Base-by-base conservation (phyloP, 1,140 invertebrate genomes). In the Proales similis region DNA sequence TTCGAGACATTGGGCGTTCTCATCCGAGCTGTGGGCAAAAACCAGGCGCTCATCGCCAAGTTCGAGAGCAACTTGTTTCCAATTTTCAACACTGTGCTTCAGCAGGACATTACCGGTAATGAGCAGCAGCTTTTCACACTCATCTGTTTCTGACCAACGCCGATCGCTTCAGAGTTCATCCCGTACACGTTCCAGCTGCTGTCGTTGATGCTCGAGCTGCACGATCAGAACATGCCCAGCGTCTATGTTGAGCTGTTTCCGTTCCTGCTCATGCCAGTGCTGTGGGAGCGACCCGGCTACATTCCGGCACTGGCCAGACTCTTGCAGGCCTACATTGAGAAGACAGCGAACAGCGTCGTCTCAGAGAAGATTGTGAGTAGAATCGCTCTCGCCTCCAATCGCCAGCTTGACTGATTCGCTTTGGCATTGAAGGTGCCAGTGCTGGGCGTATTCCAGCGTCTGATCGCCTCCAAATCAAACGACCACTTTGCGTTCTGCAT, bases 151-250 rank as follows among this genome's bases (percentile, higher is more conserved):
- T 19, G 39, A 7, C 7, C 12, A 22, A 7, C 12, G 27, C 14
- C 9, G 3, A 22, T 57, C 2, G 11, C 9, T 78, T 2, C 71
- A 87, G 92, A 96, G 78, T 96, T 96, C 79, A 85, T 94, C 73
- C 92, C 92, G 0, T 96, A 97, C 74, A 87, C 92, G 30, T 94
- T 96, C 74, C 92, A 97, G 87, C 84, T 98, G 71, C 77, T 96
- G 29, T 90, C 90, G 0, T 77, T 96, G 4, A 76, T 96, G 29
- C 79, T 97, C 71, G 90, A 96, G 77, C 76, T 89, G 53, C 85
- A 87, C 71, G 6, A 71, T 48, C 22, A 67, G 68, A 48, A 66
- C 6, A 80, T 88, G 61, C 83, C 87, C 0, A 85, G 86, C 43
- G 81, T 86, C 0, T 97, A 96, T 73, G 84, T 90, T 78, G 83